Base-by-base conservation (phyloP, 2,113 vertebrate species). In the Pholis gunnellus region DNA sequence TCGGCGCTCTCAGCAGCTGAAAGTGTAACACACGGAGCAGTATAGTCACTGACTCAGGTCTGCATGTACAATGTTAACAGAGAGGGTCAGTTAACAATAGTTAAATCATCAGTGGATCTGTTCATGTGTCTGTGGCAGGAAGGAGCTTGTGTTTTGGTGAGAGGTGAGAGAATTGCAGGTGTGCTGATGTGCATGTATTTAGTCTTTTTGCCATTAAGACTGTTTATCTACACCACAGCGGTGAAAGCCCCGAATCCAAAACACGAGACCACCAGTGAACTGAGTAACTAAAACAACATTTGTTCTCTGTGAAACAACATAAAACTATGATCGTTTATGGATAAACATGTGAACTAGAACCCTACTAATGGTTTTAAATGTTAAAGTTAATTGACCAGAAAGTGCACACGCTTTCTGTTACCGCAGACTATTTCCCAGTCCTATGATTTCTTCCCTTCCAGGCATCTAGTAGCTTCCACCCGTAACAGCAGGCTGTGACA, bases 211-310 rank as follows among this genome's bases (percentile, higher is more conserved):
- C 11, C 13, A 44, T 44, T 2, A 42, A 42, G 11, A 13, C 10
- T 48, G 17, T 48, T 18, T 48, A 20, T 54, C 50, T 7, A 54
- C 9, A 8, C 2, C 20, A 22, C 22, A 11, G 79, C 63, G 50
- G 95, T 92, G 94, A 93, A 91, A 77, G 75, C 87, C 1, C 91
- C 82, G 73, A 93, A 94, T 94, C 92, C 92, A 92, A 88, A 84
- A 92, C 92, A 92, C 91, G 91, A 95, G 91, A 94, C 89, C 83
- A 93, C 85, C 88, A 94, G 90, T 11, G 93, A 92, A 5, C 0
- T 60, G 13, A 29, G 50, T 54, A 15, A 57, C 56, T 57, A 57
- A 27, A 14, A 57, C 25, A n/a, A 11, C 22, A 4, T n/a, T 9
- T 22, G 22, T 54, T 25, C 22, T 25, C 3, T 54, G 52, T 54